A percentile compares a stretch with the other conserved stretches of the same genome.
These are phyloP conservation scores for Saturnia japonica DNA, from an alignment of 2,888 invertebrate genomes.

Conservation along the genomic window DNA sequence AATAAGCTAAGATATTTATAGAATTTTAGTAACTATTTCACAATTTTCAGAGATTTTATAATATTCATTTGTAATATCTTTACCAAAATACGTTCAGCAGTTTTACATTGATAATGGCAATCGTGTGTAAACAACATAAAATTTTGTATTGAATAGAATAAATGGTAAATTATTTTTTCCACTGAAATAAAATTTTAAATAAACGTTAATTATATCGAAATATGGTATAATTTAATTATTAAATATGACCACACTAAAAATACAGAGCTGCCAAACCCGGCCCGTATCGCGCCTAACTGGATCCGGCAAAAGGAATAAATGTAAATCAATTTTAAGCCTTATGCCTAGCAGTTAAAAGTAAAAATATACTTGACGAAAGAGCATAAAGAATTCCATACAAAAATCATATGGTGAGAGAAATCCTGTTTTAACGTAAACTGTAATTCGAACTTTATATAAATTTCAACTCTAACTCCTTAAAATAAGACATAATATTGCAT, in stretches of 20 bases:
- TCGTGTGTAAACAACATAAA: neutral
- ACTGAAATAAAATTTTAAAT: neutral
- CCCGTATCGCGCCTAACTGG: constrained; percentile 4
- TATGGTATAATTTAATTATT: neutral
- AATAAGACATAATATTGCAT: neutral
- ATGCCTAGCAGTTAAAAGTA: neutral
- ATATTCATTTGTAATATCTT: neutral
- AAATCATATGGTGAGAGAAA: constrained; percentile 13
- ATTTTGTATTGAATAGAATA: neutral
- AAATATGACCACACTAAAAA: neutral
- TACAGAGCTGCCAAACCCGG: neutral
- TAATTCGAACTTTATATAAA: neutral
- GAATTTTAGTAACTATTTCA: neutral
- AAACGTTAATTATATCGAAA: neutral
- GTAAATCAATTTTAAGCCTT: neutral
- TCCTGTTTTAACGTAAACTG: constrained; percentile 10
- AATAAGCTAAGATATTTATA: no score
- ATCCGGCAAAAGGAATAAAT: neutral
- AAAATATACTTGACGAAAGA: neutral
- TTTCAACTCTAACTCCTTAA: neutral
- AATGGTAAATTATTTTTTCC: neutral
- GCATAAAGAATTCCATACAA: constrained; percentile 7
- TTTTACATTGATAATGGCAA: neutral
- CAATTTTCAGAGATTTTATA: neutral
- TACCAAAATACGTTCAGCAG: neutral